These are phyloP conservation scores for Ptychochromis oligacanthus DNA, from an alignment of 2,113 vertebrate genomes.

Conservation along the genomic window DNA sequence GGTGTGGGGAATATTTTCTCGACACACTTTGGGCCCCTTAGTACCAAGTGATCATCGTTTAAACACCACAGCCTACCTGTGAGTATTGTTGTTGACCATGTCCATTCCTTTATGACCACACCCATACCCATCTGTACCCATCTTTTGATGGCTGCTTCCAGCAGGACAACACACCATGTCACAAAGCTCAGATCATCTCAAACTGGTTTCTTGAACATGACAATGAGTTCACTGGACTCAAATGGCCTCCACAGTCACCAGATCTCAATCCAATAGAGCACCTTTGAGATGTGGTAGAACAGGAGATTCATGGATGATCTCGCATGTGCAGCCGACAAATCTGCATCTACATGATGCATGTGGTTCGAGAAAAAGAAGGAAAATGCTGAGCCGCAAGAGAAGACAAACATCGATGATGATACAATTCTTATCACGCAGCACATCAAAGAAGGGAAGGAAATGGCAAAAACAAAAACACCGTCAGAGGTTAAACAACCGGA, in stretches of 20 bases:
- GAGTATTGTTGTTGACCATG: too few relatives aligned
- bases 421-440: not conserved
- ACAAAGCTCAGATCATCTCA: too few relatives aligned
- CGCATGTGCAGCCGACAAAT: not conserved
- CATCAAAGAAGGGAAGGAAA: slow-evolving; percentile 6
- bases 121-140: too few relatives aligned
- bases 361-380: not conserved
- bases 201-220: too few relatives aligned
- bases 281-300: not conserved
- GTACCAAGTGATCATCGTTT: too few relatives aligned
- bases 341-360: not conserved
- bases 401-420: not conserved
- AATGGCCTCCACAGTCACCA: not conserved
- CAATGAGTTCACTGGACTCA: not conserved
- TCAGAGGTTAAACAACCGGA: not conserved
- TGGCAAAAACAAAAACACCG: not conserved
- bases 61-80: too few relatives aligned
- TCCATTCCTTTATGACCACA: too few relatives aligned
- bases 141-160: too few relatives aligned
- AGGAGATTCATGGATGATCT: too few relatives aligned
- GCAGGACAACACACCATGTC: too few relatives aligned
- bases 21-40: too few relatives aligned
- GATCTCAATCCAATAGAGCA: not conserved
- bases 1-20: too few relatives aligned
- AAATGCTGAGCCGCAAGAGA: not conserved